Base-by-base conservation (phyloP, 1,140 invertebrate species). In the Wasmannia auropunctata region DNA sequence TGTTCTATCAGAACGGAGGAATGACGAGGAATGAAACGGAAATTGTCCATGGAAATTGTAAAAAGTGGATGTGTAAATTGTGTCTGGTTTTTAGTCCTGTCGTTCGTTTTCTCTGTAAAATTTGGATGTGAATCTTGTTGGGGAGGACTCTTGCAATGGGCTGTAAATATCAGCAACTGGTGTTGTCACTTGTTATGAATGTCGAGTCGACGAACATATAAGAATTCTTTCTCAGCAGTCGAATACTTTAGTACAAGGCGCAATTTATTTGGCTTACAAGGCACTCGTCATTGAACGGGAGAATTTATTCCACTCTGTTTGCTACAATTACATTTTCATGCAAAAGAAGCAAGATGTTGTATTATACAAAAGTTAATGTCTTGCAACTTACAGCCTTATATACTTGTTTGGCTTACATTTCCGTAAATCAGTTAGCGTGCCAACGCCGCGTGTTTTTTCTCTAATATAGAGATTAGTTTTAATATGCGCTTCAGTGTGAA, bases 381-480 rank as follows among this genome's bases (percentile, higher is more conserved):
- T n/a, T 14, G n/a, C 51, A 72, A 43, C 25, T 58, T 11, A 34
- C 37, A 56, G 49, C 25, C 31, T 81, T 31, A 40, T 43, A 65
- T 43, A 70, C n/a, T 81, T 83, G 51, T 46, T 72, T 83, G 51
- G 77, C 67, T 72, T 70, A 58, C 67, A 83, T 83, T 81, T 83
- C 46, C 49, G n/a, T 72, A 28, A 58, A 34, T 60, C 16, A 5
- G 43, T 81, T 70, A 46, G 43, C 43, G 2, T 56, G 37, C 19
- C 19, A 56, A 28, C n/a, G 19, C 5, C 22, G 25, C 37, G 37
- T n/a, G 3, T 70, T 31, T 19, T 25, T 6, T 43, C 46, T 2
- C 11, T 6, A 8, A 31, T 51, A 22, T 46, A 74, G 37, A 31
- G 31, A 74, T 72, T 72, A 22, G 37, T 58, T 34, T 40, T 34